These are phyloP conservation scores for Dicrostonyx torquatus DNA, from an alignment of 2,797 vertebrate species.

Conservation along the genomic window DNA sequence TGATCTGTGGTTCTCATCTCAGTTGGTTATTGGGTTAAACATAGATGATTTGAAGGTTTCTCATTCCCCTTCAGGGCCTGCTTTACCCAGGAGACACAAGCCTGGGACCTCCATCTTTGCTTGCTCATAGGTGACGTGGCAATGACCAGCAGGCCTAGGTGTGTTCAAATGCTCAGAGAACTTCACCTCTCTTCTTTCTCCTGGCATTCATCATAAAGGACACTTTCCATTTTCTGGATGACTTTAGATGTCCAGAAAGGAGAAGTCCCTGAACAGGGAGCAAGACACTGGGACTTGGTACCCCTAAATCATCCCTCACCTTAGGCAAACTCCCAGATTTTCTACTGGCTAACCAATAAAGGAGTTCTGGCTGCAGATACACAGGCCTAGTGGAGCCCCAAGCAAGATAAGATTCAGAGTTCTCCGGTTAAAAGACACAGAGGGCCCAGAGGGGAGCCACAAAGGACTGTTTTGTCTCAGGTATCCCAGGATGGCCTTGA, in stretches of 20 bases:
- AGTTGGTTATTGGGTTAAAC: neutral
- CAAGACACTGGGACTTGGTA: neutral
- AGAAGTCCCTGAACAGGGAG: neutral
- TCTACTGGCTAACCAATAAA: neutral
- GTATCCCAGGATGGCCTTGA: neutral
- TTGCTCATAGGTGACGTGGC: neutral
- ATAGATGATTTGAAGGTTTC: neutral
- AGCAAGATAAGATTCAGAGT: slow-evolving; percentile 20
- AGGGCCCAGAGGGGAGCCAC: neutral
- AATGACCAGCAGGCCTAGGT: neutral
- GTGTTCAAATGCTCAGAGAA: neutral
- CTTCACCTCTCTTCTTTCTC: neutral
- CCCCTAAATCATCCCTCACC: neutral
- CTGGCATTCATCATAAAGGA: neutral
- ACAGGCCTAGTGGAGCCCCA: neutral
- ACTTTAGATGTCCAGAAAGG: neutral
- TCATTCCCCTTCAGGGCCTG: neutral
- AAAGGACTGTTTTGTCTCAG: neutral
- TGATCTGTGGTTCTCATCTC: neutral
- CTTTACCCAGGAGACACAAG: neutral
- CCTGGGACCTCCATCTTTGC: neutral
- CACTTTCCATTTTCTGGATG: neutral
- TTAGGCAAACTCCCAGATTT: neutral
- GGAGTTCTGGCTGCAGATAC: neutral
- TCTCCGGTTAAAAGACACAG: neutral